These are phyloP conservation scores for Isichthys henryi DNA, from an alignment of 2,113 vertebrate species.

Conservation along the genomic window DNA sequence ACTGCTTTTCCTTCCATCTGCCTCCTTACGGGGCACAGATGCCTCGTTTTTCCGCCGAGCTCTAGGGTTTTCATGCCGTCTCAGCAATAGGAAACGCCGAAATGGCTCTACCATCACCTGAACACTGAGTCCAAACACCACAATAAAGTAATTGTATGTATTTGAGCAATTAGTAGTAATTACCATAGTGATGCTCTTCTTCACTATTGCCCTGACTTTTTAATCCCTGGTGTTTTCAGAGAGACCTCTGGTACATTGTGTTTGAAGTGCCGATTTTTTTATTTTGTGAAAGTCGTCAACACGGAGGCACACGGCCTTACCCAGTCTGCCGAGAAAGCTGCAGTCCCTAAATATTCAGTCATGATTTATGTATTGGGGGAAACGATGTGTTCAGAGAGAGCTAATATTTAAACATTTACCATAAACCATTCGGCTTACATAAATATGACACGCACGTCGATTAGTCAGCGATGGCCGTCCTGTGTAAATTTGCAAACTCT, in stretches of 20 bases:
- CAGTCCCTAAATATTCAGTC: not conserved
- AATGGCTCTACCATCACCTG: not conserved
- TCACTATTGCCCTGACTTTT: not conserved
- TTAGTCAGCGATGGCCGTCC: not conserved
- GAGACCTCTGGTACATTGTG: not conserved
- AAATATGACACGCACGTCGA: not conserved
- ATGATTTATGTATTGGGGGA: not conserved
- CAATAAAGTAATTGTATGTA: not conserved
- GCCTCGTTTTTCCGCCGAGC: not conserved
- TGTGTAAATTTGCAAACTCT: not conserved
- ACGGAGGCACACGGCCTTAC: not conserved
- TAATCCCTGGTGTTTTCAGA: not conserved
- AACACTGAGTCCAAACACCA: not conserved
- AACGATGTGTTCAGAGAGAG: not conserved
- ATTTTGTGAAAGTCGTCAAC: not conserved
- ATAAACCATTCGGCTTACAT: not conserved
- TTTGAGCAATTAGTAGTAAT: too few species aligned
- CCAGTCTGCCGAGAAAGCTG: not conserved
- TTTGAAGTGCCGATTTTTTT: not conserved
- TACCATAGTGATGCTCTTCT: not conserved
- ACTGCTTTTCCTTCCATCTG: not conserved
- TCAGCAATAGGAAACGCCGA: not conserved
- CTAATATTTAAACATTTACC: not conserved
- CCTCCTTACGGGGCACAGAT: not conserved
- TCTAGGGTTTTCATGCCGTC: not conserved